phyloP scores from a whole-genome alignment of 2,888 invertebrate genomes.

The Eurytoma adleriae region DNA sequence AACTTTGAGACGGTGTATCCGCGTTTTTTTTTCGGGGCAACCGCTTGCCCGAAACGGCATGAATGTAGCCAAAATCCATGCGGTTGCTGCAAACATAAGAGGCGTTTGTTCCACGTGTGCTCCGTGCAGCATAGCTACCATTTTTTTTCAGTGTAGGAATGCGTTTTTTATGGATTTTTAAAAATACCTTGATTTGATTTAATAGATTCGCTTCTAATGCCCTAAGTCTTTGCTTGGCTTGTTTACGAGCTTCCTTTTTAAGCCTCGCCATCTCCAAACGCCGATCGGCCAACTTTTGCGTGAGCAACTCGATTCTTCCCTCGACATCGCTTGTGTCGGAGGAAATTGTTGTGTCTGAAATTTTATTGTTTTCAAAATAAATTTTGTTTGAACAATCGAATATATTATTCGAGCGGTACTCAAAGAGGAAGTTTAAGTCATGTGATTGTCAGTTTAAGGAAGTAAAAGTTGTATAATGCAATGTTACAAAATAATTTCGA shows the following conservation, averaged over 20 bases:
- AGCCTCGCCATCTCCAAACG: constrained; percentile 72
- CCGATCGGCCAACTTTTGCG: constrained; percentile 72
- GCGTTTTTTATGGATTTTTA: constrained; percentile 15
- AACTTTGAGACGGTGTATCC: too few species aligned
- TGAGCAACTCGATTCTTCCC: constrained; percentile 71
- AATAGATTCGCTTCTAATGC: constrained; percentile 72
- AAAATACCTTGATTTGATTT: constrained; percentile 69
- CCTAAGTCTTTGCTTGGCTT: constrained; percentile 72
- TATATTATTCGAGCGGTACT: constrained; percentile 6
- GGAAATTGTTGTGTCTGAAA: constrained; percentile 71
- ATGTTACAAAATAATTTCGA: not conserved
- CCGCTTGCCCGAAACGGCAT: too few species aligned
- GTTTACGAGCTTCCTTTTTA: constrained; percentile 71
- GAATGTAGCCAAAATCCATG: too few species aligned
- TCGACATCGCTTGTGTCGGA: constrained; percentile 74
- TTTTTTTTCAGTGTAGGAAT: not conserved
- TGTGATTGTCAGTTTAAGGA: not conserved
- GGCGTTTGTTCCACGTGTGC: too few species aligned
- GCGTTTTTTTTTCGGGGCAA: too few species aligned
- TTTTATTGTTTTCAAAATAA: constrained; percentile 39
- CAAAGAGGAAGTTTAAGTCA: not conserved
- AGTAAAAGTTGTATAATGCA: constrained; percentile 23
- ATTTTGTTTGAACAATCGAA: constrained; percentile 18
- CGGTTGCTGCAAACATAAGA: too few species aligned
- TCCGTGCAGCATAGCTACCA: too few species aligned